Evolutionary conservation across 2,797 vertebrate genomes (phyloP), one percentile per base, ranked within the genome.

Genomic region (Buceros bicornis): DNA sequence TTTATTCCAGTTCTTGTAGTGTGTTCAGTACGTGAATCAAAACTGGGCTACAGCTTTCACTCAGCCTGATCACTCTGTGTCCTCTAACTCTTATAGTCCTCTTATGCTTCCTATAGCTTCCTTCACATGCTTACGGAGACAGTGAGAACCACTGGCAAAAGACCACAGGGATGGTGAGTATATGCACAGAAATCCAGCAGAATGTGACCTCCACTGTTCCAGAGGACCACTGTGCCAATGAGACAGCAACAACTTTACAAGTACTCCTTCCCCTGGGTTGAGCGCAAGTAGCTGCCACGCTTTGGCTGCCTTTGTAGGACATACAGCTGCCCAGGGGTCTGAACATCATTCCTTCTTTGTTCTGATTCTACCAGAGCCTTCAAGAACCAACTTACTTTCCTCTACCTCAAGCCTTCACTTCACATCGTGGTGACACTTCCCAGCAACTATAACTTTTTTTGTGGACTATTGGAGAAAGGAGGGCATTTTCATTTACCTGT

Each of bases 161-260:
- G 67, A 43, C 26, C 43, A 47, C 31, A 62, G 48, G 12, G 21
- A 61, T 15, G 8, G 9, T 31, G 28, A 62, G 20, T 16, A 12
- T 24, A 16, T 11, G 12, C 61, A 4, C 8, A 42, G 14, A 81
- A 76, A 17, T 14, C n/a, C 60, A 74, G 53, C 17, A 70, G 18
- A 16, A 15, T 13, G 11, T 61, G 65, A 43, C 40, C 28, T 74
- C 61, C 13, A 18, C 28, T 47, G 25, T 29, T 11, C 3, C 31
- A 16, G 29, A 29, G 8, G 1, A 47, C 7, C 19, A 9, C 26
- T n/a, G 14, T 2, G 13, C 8, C 60, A 26, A 0, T 1, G 5
- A 51, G 16, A 40, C 26, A 43, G 51, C 12, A 24, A 19, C 17
- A 86, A 3, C 19, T 25, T 25, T 40, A 29, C n/a, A 60, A 20